Evolutionary conservation across 2,113 vertebrate species (phyloP).

Genomic region (Lathamus discolor): DNA sequence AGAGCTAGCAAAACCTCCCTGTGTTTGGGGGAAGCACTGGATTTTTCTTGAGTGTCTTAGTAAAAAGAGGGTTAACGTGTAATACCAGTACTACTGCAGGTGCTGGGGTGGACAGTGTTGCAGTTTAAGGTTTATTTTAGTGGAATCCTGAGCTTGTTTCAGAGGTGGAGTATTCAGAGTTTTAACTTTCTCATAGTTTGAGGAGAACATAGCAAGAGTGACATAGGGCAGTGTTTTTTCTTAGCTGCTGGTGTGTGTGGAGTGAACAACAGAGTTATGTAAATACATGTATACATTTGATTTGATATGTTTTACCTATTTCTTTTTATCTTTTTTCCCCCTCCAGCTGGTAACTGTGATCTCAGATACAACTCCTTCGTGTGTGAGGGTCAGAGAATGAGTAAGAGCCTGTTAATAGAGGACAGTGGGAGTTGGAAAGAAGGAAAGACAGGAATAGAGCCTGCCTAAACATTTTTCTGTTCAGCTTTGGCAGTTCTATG

Average conservation of each 20-base stretch:
- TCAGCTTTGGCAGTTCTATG: not conserved
- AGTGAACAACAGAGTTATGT: not conserved
- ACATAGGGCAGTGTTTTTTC: not conserved
- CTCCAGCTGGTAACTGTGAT: constrained; percentile 42
- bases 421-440: constrained; percentile 15
- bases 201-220: not conserved
- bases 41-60: not conserved
- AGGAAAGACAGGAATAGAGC: not conserved
- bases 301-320: not conserved
- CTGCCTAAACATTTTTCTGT: not conserved
- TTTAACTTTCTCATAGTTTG: not conserved
- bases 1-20: not conserved
- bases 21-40: not conserved
- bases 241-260: not conserved
- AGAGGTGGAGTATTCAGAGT: not conserved
- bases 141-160: not conserved
- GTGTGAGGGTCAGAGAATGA: constrained; percentile 36
- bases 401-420: constrained; percentile 47
- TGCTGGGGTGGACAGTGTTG: not conserved
- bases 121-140: not conserved
- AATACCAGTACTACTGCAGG: not conserved
- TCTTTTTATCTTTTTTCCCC: not conserved
- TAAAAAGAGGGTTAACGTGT: not conserved
- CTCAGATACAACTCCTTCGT: not conserved
- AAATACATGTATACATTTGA: not conserved